Evolutionary conservation across 2,888 invertebrate genomes (phyloP), one percentile per base, ranked within the genome.

Genomic region (Polydrusus cervinus): DNA sequence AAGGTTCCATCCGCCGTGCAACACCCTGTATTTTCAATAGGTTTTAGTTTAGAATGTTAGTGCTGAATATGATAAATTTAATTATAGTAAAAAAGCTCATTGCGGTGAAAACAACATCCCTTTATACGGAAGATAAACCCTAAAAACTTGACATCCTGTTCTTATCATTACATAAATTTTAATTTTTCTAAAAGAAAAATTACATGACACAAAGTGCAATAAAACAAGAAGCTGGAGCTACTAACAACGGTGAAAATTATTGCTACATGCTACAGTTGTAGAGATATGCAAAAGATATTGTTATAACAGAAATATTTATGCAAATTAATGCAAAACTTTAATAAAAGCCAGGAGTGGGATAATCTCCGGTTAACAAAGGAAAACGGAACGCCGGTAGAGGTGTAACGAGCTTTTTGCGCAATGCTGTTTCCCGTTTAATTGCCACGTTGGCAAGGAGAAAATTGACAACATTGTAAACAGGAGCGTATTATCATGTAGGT

Each of bases 271-370:
- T 53, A 53, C 11, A 53, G 13, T 43, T 40, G 5, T 6, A 20
- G 11, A 70, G 20, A 62, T 70, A 62, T 70, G 47, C 61, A 70
- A 49, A 62, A 47, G 49, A 47, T 49, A 61, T 20, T 38, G 49
- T 30, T 62, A 47, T 13, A 49, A 38, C 61, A 47, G 61, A 49
- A 62, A 70, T 70, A 51, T 61, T 70, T 62, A 70, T 62, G 70
- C 70, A 70, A 70, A 70, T 70, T 60, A 51, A 70, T 70, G 49
- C 51, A 62, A 30, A 53, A 70, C 70, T 61, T 47, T 51, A 49
- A 70, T 70, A 70, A 69, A 45, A 43, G 40, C 43, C 30, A 45
- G 20, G 30, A 57, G 25, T 14, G 20, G 57, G 47, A 38, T 69
- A 69, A 69, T 69, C 43, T 47, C 68, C 55, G 30, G 43, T 18